Percentiles rank a stretch among this genome's conserved stretches.
Evolutionary conservation across 2,888 invertebrate genomes (phyloP).

Genomic region (Drosophila colorata): DNA sequence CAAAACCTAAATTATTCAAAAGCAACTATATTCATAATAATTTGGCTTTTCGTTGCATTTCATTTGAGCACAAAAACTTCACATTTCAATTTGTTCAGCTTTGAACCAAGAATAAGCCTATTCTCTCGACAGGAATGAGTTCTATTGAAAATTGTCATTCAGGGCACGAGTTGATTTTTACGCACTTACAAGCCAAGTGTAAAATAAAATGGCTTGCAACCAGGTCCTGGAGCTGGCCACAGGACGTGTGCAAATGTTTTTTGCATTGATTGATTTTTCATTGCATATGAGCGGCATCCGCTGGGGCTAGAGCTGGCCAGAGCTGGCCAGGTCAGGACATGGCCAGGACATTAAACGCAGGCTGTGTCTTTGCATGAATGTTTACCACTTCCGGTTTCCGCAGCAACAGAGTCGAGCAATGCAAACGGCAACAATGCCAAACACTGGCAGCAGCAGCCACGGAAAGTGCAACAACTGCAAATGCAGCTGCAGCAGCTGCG

Average conservation of each 20-base stretch:
- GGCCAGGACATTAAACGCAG: slow-evolving; percentile 55
- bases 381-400: slow-evolving; percentile 81
- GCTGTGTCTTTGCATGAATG: slow-evolving; percentile 67
- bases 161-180: slow-evolving; percentile 5
- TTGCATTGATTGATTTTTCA: slow-evolving; percentile 80
- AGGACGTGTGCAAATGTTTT: slow-evolving; percentile 39
- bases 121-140: not conserved
- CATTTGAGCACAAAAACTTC: not conserved
- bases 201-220: slow-evolving; percentile 3
- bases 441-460: slow-evolving; percentile 19
- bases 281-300: slow-evolving; percentile 76
- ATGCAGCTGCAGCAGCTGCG: slow-evolving; percentile 12
- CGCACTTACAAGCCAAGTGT: not conserved
- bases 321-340: slow-evolving; percentile 12
- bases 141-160: slow-evolving; percentile 4
- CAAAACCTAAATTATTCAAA: no score
- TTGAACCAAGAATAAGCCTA: not conserved
- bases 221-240: slow-evolving; percentile 17
- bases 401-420: slow-evolving; percentile 50
- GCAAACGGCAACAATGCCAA: slow-evolving; percentile 33
- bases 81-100: not conserved
- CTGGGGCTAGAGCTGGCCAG: slow-evolving; percentile 20
- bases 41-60: no score
- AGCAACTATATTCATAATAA: no score
- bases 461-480: slow-evolving; percentile 38